These are phyloP conservation scores for Varecia variegata DNA, from an alignment of 2,797 vertebrate species.

Conservation along the genomic window DNA sequence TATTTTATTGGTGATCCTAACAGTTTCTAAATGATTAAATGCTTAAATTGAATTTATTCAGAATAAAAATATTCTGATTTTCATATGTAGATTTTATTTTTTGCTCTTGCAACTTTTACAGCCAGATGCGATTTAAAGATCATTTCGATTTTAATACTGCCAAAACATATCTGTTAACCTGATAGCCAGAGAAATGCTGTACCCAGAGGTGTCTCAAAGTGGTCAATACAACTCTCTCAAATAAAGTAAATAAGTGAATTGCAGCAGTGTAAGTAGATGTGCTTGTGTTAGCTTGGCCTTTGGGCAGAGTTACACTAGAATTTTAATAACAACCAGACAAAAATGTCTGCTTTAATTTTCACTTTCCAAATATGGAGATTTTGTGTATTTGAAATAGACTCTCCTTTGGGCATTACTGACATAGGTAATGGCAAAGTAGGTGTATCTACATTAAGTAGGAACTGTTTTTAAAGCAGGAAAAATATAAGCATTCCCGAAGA, in stretches of 20 bases:
- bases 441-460: constrained; percentile 46
- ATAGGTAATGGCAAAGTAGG: neutral
- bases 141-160: neutral
- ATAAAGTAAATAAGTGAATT: neutral
- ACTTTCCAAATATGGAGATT: constrained; percentile 40
- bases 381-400: constrained; percentile 46
- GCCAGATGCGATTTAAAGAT: neutral
- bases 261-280: neutral
- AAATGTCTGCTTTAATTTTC: constrained; percentile 53
- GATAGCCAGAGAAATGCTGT: neutral
- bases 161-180: neutral
- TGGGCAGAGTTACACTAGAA: constrained; percentile 30
- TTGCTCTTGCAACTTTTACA: constrained; percentile 17
- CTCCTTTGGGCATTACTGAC: constrained; percentile 41
- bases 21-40: neutral
- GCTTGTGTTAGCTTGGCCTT: constrained; percentile 14
- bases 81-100: constrained; percentile 1
- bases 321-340: constrained; percentile 61
- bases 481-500: neutral
- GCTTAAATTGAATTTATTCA: neutral
- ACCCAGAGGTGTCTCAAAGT: neutral
- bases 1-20: neutral
- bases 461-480: constrained; percentile 41
- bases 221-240: neutral
- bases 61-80: constrained; percentile 8